Base-by-base conservation (phyloP, 2,888 invertebrate species). In the Nysson spinosus region DNA sequence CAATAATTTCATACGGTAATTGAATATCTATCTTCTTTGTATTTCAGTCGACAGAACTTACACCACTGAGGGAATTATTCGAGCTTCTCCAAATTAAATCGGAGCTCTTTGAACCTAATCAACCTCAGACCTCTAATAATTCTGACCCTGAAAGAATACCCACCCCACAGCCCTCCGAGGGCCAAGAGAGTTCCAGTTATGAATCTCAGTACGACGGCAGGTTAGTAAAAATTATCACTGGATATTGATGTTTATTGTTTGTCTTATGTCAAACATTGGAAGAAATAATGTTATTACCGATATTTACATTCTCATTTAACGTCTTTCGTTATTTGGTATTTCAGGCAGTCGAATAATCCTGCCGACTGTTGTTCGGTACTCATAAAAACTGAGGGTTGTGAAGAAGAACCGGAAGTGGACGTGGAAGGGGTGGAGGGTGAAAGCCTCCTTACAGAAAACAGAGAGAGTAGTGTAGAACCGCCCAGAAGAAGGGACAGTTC, bases 61-160 rank as follows among this genome's bases (percentile, higher is more conserved):
- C 93, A 83, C 94, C 93, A 82, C 91, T 95, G 89, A 93, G 94
- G 88, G 95, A 95, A 87, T 88, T 95, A 54, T 93, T 95, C 86
- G 93, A 95, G 86, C 88, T 95, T 77, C 88, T 95, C 80, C 95
- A 95, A 89, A 95, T 95, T 75, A 95, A 95, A 88, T 94, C 95
- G 69, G 95, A 95, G 80, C 79, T 88, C 19, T 88, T 85, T 75
- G 85, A 85, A 68, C 84, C 86, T 1, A 86, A 82, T 70, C 84
- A 85, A 67, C 78, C 85, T 54, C 85, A 85, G 52, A 82, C 83
- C 55, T 83, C 85, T 40, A 80, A 78, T 34, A 83, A 83, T 54
- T 85, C 86, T 17, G 86, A 87, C 22, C 80, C 83, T n/a, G 80
- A 86, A 64, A 85, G 85, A 78, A 80, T 85, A 83, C 81, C 85